These are phyloP conservation scores for Oligia fasciuncula DNA, from an alignment of 2,888 invertebrate genomes.

Conservation along the genomic window DNA sequence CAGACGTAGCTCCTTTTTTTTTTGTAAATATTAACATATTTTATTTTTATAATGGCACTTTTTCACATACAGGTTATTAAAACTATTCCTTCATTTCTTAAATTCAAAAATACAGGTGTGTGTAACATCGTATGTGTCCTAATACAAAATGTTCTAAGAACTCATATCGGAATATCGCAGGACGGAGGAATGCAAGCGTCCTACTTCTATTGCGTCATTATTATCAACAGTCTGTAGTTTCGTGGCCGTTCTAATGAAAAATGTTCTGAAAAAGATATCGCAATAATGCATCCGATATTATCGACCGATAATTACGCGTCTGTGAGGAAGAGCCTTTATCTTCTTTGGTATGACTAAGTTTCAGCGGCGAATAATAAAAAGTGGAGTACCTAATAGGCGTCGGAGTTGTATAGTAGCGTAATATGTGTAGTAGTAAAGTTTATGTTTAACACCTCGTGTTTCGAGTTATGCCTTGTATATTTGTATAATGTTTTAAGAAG, in stretches of 20 bases:
- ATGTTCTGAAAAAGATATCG: too few species aligned
- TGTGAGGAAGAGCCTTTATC: neutral
- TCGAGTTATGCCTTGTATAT: neutral
- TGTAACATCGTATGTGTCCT: neutral
- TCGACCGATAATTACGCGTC: too few species aligned
- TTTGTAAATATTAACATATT: too few species aligned
- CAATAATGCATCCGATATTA: too few species aligned
- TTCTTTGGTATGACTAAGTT: neutral
- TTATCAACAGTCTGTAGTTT: too few species aligned
- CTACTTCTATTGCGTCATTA: too few species aligned
- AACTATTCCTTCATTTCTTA: too few species aligned
- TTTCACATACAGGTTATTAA: too few species aligned
- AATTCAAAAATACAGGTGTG: neutral
- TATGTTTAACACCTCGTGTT: neutral
- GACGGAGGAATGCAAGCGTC: too few species aligned
- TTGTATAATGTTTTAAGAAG: neutral
- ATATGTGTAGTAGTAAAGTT: neutral
- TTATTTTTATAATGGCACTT: too few species aligned
- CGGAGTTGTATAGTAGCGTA: neutral
- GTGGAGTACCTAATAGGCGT: conserved; percentile 1
- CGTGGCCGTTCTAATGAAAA: too few species aligned
- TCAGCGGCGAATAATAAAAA: neutral
- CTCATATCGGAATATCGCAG: neutral
- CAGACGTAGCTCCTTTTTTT: too few species aligned
- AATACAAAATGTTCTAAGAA: neutral